Conservation (phyloP, 2,888 invertebrate species). For the Octonoba sinensis region DNA sequence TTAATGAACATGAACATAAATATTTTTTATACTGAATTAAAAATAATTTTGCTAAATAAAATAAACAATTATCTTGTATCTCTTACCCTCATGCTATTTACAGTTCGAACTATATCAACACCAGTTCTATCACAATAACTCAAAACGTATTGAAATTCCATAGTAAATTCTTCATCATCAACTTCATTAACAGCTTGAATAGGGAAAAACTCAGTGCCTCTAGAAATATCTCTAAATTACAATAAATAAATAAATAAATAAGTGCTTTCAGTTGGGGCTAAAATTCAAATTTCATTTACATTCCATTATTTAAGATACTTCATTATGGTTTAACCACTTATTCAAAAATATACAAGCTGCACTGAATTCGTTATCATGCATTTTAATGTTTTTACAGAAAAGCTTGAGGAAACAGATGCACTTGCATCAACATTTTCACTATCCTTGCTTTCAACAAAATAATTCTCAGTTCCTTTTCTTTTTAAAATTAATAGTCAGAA, state of each 20-base stretch:
- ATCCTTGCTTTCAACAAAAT: too few relatives aligned
- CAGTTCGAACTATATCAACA: constrained; percentile 79
- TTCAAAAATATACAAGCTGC: too few relatives aligned
- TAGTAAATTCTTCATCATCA: constrained; percentile 80
- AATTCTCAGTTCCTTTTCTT: too few relatives aligned
- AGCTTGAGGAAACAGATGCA: too few relatives aligned
- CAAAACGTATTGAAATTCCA: constrained; percentile 83
- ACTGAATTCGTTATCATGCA: too few relatives aligned
- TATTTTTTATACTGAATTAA: too few relatives aligned
- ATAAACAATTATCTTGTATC: constrained; percentile 8
- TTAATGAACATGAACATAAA: background rate
- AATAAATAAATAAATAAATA: background rate
- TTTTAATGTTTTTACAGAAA: too few relatives aligned
- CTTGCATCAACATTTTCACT: too few relatives aligned
- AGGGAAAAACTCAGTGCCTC: constrained; percentile 85
- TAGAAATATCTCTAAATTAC: constrained; percentile 83
- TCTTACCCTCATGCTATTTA: constrained; percentile 78
- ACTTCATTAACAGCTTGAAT: constrained; percentile 82
- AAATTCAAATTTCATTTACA: background rate
- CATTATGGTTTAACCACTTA: too few relatives aligned
- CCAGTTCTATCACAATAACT: constrained; percentile 74
- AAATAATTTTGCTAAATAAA: too few relatives aligned
- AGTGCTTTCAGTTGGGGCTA: background rate
- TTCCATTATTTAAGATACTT: background rate
- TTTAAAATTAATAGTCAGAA: too few relatives aligned